A percentile compares a stretch with the other conserved stretches of the same genome.
These are phyloP conservation scores for Phoenicopterus ruber DNA, from an alignment of 2,113 vertebrate genomes.

Conservation along the genomic window DNA sequence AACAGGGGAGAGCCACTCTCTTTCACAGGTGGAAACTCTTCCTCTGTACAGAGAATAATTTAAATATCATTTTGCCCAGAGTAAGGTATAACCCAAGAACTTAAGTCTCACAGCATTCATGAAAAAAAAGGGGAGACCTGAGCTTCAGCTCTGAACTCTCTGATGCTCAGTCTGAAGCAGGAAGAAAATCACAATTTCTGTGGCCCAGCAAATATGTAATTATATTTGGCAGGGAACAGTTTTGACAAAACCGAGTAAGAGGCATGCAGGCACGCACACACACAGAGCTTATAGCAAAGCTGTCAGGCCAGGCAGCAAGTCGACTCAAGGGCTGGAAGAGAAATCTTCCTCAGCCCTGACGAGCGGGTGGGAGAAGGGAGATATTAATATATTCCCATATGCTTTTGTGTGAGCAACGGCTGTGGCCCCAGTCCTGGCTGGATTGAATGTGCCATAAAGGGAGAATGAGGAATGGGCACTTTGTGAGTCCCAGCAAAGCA, in stretches of 20 bases:
- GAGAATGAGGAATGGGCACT: not conserved
- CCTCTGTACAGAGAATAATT: not conserved
- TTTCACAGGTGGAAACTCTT: not conserved
- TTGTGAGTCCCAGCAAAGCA: not conserved
- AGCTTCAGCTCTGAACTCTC: not conserved
- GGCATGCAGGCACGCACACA: not conserved
- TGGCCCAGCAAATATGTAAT: not conserved
- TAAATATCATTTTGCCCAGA: not conserved
- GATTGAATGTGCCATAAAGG: not conserved
- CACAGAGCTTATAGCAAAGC: not conserved
- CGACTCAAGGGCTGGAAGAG: fast-evolving
- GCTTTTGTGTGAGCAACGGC: not conserved
- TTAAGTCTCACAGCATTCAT: not conserved
- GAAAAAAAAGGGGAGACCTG: not conserved
- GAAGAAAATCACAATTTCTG: not conserved
- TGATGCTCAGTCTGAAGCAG: not conserved
- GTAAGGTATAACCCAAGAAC: not conserved
- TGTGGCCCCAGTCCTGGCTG: not conserved
- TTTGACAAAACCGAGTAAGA: not conserved
- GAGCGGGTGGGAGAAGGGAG: not conserved
- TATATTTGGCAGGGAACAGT: not conserved
- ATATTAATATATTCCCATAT: not conserved
- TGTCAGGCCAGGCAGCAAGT: not conserved
- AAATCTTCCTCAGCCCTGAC: not conserved
- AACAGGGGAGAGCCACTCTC: not conserved